phyloP scores from a whole-genome alignment of 2,797 vertebrate species.

The Chiloscyllium punctatum region DNA sequence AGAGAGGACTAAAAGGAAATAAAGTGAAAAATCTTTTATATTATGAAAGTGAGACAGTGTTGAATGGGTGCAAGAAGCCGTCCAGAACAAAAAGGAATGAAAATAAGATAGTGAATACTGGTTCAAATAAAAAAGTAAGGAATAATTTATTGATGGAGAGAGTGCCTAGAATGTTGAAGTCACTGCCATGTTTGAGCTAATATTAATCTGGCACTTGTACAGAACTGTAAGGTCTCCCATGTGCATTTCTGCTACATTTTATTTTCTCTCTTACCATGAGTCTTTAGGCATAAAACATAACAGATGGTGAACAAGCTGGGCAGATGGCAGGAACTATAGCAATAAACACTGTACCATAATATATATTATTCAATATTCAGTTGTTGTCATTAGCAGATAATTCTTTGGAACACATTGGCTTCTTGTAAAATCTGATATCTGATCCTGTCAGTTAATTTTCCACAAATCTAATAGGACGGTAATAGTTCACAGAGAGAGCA shows the following conservation, averaged over 20 bases:
- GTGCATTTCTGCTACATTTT: neutral
- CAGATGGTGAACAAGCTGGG: neutral
- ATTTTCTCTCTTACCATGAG: neutral
- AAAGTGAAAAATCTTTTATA: neutral
- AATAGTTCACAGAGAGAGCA: neutral
- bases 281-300: neutral
- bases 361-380: conserved; percentile 1
- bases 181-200: neutral
- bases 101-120: neutral
- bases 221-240: neutral
- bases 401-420: neutral
- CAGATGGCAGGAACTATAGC: neutral
- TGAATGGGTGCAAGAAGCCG: neutral
- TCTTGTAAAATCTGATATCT: neutral
- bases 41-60: neutral
- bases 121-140: neutral
- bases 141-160: neutral
- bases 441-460: neutral
- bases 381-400: neutral
- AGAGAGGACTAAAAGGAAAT: neutral
- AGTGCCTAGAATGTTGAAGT: neutral
- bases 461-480: neutral
- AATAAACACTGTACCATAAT: neutral
- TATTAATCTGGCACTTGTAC: neutral
- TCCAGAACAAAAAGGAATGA: neutral